phyloP scores from a whole-genome alignment of 2,888 invertebrate species.

The Gymnoscelis rufifasciata region DNA sequence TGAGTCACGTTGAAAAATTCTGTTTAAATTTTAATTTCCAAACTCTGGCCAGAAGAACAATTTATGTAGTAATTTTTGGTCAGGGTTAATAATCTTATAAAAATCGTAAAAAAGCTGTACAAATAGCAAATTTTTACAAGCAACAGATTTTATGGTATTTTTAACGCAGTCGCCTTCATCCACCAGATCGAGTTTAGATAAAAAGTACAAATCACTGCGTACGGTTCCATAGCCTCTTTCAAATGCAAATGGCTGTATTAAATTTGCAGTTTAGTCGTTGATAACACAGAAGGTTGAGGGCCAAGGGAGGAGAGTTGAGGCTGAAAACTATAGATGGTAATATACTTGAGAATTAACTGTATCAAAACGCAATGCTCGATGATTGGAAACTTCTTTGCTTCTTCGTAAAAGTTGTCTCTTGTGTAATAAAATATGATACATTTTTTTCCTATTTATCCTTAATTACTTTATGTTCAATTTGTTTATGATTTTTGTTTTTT shows the following conservation, averaged over 20 bases:
- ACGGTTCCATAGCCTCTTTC: conserved; percentile 68
- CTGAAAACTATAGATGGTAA: no score
- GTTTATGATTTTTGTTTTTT: no score
- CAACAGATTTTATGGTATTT: conserved; percentile 41
- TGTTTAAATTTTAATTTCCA: no score
- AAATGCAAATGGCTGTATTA: conserved; percentile 76
- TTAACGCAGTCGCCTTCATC: conserved; percentile 45
- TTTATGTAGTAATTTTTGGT: conserved; percentile 9
- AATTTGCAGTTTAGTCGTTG: conserved; percentile 75
- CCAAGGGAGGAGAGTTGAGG: conserved; percentile 29
- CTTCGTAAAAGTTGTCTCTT: no score
- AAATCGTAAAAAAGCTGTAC: conserved; percentile 22
- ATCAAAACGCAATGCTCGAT: no score
- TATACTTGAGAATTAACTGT: no score
- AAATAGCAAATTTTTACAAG: conserved; percentile 33
- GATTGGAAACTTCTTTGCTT: no score
- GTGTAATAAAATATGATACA: no score
- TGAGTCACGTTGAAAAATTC: no score
- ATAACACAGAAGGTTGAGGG: conserved; percentile 47
- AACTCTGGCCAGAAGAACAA: background rate
- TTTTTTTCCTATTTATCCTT: no score
- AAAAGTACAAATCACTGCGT: conserved; percentile 69
- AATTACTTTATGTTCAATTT: no score
- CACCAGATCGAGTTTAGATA: conserved; percentile 71
- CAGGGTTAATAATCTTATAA: conserved; percentile 19